Evolutionary conservation across 1,140 invertebrate species (phyloP).

Genomic region (Hyles euphorbiae): DNA sequence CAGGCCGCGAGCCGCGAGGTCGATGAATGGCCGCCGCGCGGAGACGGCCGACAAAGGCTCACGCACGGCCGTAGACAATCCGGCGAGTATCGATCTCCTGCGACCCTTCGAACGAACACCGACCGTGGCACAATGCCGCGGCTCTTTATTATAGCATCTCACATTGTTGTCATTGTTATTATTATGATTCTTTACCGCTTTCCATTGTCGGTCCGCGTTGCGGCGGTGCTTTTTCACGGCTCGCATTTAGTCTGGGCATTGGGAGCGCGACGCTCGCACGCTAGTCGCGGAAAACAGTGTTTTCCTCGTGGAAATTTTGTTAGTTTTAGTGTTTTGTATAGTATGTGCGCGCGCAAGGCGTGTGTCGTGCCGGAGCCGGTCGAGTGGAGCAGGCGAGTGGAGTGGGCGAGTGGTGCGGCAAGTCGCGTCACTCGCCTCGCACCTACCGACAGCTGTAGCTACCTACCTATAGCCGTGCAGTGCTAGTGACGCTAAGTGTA

Average conservation of each 20-base stretch:
- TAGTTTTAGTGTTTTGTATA: slow-evolving; percentile 39
- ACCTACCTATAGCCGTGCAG: slow-evolving; percentile 11
- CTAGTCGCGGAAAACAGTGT: slow-evolving; percentile 64
- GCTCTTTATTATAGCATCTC: slow-evolving; percentile 75
- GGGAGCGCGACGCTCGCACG: slow-evolving; percentile 72
- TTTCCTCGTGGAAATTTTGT: slow-evolving; percentile 63
- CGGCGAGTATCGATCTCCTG: slow-evolving; percentile 69
- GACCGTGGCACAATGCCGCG: slow-evolving; percentile 67
- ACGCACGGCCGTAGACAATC: slow-evolving; percentile 66
- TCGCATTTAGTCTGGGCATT: slow-evolving; percentile 72
- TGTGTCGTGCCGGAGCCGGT: slow-evolving; percentile 13
- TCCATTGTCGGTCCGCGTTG: slow-evolving; percentile 72
- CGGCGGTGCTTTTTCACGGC: slow-evolving; percentile 72
- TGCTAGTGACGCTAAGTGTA: slow-evolving; percentile 8
- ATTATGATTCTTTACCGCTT: slow-evolving; percentile 76
- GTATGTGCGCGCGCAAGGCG: slow-evolving; percentile 43
- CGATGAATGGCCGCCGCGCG: slow-evolving; percentile 43
- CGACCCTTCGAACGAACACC: slow-evolving; percentile 67
- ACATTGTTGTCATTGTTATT: slow-evolving; percentile 76
- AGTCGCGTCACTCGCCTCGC: slow-evolving; percentile 33
- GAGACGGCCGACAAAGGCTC: slow-evolving; percentile 48
- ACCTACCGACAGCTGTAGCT: slow-evolving; percentile 10
- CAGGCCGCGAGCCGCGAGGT: slow-evolving; percentile 27
- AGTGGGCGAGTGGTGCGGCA: slow-evolving; percentile 9
- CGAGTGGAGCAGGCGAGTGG: slow-evolving; percentile 10